Base-by-base conservation (phyloP, 2,113 vertebrate species). In the Misgurnus anguillicaudatus region DNA sequence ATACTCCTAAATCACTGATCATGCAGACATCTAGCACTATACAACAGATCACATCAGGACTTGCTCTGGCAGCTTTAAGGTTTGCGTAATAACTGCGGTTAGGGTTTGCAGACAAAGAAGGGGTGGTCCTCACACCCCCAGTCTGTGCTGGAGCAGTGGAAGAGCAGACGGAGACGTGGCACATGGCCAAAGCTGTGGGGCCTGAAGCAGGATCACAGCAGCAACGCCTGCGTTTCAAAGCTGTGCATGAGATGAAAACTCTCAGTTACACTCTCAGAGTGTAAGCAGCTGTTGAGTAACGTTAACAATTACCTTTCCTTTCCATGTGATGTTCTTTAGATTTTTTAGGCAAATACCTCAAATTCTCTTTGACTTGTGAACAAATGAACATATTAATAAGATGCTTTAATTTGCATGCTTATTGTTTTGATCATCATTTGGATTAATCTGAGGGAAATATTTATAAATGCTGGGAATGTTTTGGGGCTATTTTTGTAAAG, bases 171-270 rank as follows among this genome's bases (percentile, higher is more conserved):
- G 82, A 31, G 86, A 80, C 82, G 76, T 87, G 89, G 87, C 83
- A 7, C 31, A 0, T 6, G 13, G 79, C 88, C 89, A 88, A 78
- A 77, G 78, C 78, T 86, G 16, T 85, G 86, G 21, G 84, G 84
- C 88, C 89, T 88, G 87, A 86, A 89, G 85, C 80, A 51, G 83
- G 76, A 89, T 89, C 88, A 89, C 85, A 91, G 86, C 81, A 91
- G 86, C 81, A 62, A 77, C 19, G 77, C 16, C 58, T 71, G 60
- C 48, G 83, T 72, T 83, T 67, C 68, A 82, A 86, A 87, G 84
- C 85, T 79, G 82, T 39, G 73, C 78, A 84, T 86, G 86, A 87
- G 80, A 86, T 55, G 83, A 83, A n/a, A 84, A 81, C 75, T 87
- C 83, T 83, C 78, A 82, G 82, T n/a, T n/a, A n/a, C n/a, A n/a